A percentile compares a stretch with the other conserved stretches of the same genome.
phyloP scores from a whole-genome alignment of 2,888 invertebrate genomes.

The Branchipolynoe longqiensis region DNA sequence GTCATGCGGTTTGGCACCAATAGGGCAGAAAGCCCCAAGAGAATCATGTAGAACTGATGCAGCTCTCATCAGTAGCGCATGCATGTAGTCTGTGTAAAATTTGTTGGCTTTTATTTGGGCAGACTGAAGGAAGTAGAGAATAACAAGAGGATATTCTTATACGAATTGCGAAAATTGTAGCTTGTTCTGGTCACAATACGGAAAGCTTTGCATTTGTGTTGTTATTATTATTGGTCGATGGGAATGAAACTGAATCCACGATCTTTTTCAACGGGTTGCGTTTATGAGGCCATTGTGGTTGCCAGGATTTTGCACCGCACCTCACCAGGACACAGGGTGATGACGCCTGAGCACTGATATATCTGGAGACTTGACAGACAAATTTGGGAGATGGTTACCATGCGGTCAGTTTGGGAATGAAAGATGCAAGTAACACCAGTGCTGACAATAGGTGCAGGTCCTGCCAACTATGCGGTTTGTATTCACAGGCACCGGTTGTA shows the following conservation, averaged over 20 bases:
- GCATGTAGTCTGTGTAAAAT: too few species aligned
- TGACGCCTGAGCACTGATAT: not conserved
- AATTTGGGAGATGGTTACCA: not conserved
- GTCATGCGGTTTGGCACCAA: too few species aligned
- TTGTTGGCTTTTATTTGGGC: too few species aligned
- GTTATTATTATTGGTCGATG: slow-evolving; percentile 4
- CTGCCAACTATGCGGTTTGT: not conserved
- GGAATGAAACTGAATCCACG: slow-evolving; percentile 39
- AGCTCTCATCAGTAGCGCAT: too few species aligned
- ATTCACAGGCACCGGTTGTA: not conserved
- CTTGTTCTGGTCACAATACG: too few species aligned
- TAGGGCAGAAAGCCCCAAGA: too few species aligned
- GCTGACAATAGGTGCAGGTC: slow-evolving; percentile 31
- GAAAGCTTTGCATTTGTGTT: slow-evolving; percentile 8
- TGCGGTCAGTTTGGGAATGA: not conserved
- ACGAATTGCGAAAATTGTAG: too few species aligned
- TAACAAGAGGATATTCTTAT: too few species aligned
- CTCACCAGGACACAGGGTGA: not conserved
- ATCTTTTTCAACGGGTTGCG: not conserved
- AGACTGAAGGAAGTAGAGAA: too few species aligned
- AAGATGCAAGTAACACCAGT: too few species aligned
- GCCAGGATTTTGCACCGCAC: slow-evolving; percentile 28
- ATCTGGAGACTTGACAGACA: slow-evolving; percentile 29
- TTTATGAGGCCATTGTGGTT: slow-evolving; percentile 6
- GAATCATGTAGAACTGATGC: too few species aligned